A percentile compares a stretch with the other conserved stretches of the same genome.
Evolutionary conservation across 2,797 vertebrate species (phyloP).

Genomic region (Antrozous pallidus): DNA sequence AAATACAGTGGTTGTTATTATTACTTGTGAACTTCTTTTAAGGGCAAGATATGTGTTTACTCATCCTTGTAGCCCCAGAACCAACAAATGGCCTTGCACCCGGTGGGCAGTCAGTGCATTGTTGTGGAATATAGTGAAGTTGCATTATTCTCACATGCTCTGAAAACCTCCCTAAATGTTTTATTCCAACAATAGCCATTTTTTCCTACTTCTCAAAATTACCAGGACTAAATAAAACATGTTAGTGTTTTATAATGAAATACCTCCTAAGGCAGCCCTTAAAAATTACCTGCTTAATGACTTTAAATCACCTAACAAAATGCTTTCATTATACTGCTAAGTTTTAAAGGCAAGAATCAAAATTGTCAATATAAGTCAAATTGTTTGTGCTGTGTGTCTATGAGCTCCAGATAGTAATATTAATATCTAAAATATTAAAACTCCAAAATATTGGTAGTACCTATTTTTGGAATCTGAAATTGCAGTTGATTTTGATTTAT

Average conservation of each 20-base stretch:
- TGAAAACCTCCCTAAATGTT: neutral
- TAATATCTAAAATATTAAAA: slow-evolving; percentile 16
- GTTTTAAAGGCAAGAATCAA: slow-evolving; percentile 35
- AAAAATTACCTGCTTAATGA: slow-evolving; percentile 36
- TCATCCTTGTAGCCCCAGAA: neutral
- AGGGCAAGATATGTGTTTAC: neutral
- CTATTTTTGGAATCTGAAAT: slow-evolving; percentile 12
- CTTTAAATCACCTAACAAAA: slow-evolving; percentile 13
- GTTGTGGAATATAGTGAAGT: neutral
- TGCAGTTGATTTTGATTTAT: neutral
- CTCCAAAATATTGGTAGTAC: neutral
- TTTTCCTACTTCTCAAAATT: slow-evolving; percentile 41
- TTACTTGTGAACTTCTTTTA: neutral
- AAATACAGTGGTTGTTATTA: neutral
- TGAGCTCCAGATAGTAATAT: neutral
- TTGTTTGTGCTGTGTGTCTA: neutral
- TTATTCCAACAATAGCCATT: neutral
- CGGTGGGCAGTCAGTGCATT: neutral
- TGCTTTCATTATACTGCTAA: neutral
- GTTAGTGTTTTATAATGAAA: neutral
- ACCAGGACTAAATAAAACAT: slow-evolving; percentile 19
- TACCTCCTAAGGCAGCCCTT: neutral
- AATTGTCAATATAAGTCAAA: neutral
- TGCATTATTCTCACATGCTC: neutral
- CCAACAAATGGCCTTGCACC: neutral